Conservation (phyloP, 2,113 vertebrate genomes). For the Numenius arquata region DNA sequence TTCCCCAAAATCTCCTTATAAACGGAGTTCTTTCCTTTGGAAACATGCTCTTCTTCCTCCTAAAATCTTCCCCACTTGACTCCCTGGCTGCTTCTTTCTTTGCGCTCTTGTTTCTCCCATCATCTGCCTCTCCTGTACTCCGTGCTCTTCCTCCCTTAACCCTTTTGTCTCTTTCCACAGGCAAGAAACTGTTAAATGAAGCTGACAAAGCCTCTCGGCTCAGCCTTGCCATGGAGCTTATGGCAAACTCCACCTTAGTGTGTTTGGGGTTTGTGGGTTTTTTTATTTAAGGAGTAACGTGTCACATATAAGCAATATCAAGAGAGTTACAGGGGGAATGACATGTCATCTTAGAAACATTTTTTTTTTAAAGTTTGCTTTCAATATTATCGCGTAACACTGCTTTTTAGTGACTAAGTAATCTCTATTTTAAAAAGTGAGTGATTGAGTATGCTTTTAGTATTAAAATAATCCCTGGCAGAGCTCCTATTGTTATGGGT, state of each 20-base stretch:
- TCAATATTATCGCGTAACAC: neutral
- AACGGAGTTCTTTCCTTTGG: neutral
- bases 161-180: conserved; percentile 40
- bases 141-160: conserved; percentile 35
- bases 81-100: neutral
- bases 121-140: conserved; percentile 7
- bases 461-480: conserved; percentile 55
- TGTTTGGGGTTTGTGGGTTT: neutral
- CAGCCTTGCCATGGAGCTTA: conserved; percentile 11
- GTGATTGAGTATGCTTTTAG: conserved; percentile 20
- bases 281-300: neutral
- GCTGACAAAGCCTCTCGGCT: conserved; percentile 13
- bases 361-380: neutral
- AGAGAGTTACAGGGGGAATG: neutral
- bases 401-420: neutral
- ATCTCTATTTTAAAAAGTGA: conserved; percentile 25
- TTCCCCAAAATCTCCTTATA: neutral
- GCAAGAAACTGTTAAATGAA: conserved; percentile 39
- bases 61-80: neutral
- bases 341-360: neutral
- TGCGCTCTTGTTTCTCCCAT: neutral
- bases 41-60: neutral
- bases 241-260: conserved; percentile 44
- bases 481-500: conserved; percentile 48
- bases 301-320: neutral